Percentiles rank a stretch among this genome's conserved stretches.
Conservation (phyloP, 2,797 vertebrate genomes). For the Prunella strophiata region DNA sequence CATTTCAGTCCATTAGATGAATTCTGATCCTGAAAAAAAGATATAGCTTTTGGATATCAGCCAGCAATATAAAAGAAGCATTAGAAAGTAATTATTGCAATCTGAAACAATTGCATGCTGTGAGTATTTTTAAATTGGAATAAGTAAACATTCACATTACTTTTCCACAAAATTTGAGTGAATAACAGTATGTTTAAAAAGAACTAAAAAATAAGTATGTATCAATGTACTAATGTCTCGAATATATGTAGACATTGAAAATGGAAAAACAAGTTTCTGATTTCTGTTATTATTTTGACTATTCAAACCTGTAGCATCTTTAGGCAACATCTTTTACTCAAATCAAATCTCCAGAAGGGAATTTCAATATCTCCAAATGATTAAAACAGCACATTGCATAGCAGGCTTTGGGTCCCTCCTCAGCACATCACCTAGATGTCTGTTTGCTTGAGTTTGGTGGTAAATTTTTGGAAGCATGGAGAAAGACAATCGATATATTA, state of each 20-base stretch:
- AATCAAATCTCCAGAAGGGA: no score
- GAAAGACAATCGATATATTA: neutral
- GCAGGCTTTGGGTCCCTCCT: no score
- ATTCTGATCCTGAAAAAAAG: neutral
- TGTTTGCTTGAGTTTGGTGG: no score
- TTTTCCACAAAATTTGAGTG: neutral
- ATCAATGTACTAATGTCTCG: neutral
- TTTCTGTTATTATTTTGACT: no score
- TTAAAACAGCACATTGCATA: no score
- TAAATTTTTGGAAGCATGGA: no score
- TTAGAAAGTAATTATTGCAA: neutral
- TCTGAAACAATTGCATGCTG: neutral
- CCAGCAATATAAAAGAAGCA: neutral
- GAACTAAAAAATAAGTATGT: neutral
- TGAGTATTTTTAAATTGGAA: neutral
- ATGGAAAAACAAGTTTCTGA: neutral
- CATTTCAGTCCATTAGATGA: neutral
- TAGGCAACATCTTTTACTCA: no score
- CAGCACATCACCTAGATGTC: no score
- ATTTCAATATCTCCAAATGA: no score
- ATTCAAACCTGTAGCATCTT: no score
- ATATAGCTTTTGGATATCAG: neutral
- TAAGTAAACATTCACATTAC: neutral
- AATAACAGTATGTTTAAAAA: neutral
- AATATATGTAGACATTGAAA: neutral